These are phyloP conservation scores for Coronaproctus castanopsis DNA, from an alignment of 2,888 invertebrate species.

Conservation along the genomic window DNA sequence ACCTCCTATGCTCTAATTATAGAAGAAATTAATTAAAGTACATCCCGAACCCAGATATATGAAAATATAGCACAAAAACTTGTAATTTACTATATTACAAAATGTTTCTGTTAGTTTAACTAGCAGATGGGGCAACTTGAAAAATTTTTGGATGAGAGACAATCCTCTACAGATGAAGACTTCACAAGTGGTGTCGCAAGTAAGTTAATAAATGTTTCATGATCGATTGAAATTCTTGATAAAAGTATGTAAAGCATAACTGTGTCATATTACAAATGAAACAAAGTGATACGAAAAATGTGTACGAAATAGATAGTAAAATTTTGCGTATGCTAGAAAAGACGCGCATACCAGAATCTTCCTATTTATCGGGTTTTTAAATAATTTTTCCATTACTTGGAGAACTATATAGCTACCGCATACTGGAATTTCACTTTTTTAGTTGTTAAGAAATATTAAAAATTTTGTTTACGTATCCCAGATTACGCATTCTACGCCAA, in stretches of 20 bases:
- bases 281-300: background rate
- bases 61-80: background rate
- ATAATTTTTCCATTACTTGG: background rate
- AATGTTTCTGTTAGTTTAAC: background rate
- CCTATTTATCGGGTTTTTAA: background rate
- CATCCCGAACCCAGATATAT: background rate
- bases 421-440: background rate
- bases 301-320: background rate
- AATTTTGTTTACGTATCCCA: background rate
- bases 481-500: background rate
- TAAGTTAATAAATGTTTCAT: background rate
- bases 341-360: background rate
- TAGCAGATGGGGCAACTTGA: background rate
- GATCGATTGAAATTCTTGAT: background rate
- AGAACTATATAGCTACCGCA: background rate
- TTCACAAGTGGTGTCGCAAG: background rate
- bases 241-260: background rate
- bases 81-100: background rate
- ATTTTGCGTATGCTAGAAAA: background rate
- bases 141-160: background rate
- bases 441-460: background rate
- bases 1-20: background rate
- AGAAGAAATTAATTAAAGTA: background rate
- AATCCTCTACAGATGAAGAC: background rate
- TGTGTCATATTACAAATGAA: background rate